phyloP scores from a whole-genome alignment of 2,888 invertebrate genomes.

The Lymantria dispar region DNA sequence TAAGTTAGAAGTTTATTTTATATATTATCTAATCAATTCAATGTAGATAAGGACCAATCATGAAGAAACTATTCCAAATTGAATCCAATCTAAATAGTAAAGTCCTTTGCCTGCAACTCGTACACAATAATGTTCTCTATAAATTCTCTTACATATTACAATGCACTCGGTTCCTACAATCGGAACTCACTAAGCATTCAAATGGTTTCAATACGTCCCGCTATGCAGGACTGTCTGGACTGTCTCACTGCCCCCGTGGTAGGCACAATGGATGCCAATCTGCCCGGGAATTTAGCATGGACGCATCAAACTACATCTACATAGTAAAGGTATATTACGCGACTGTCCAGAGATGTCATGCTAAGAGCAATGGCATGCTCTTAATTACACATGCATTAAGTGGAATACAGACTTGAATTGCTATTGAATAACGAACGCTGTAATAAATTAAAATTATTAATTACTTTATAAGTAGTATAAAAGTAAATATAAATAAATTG shows the following conservation, averaged over 20 bases:
- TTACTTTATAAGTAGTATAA: no score
- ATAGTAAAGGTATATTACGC: conserved; percentile 12
- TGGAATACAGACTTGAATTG: background rate
- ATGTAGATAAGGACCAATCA: background rate
- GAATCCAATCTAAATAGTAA: conserved; percentile 1
- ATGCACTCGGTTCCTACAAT: conserved; percentile 44
- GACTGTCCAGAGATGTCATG: conserved; percentile 17
- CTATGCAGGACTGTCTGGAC: conserved; percentile 41
- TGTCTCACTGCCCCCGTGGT: conserved; percentile 30
- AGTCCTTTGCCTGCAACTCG: conserved; percentile 12
- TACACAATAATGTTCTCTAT: conserved; percentile 25
- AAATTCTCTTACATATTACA: conserved; percentile 33
- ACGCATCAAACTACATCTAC: conserved; percentile 39
- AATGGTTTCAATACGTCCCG: conserved; percentile 63
- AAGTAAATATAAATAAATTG: no score
- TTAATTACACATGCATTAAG: background rate
- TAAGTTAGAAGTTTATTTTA: no score
- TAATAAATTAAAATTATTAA: no score
- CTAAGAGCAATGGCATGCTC: conserved; percentile 5
- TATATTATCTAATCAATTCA: no score
- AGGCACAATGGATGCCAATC: conserved; percentile 74
- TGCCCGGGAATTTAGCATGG: conserved; percentile 65
- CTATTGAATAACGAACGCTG: no score
- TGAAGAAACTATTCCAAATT: background rate
- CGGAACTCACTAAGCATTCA: conserved; percentile 68